A percentile compares a stretch with the other conserved stretches of the same genome.
Evolutionary conservation across 2,113 vertebrate genomes (phyloP).

Genomic region (Leucopsar rothschildi): DNA sequence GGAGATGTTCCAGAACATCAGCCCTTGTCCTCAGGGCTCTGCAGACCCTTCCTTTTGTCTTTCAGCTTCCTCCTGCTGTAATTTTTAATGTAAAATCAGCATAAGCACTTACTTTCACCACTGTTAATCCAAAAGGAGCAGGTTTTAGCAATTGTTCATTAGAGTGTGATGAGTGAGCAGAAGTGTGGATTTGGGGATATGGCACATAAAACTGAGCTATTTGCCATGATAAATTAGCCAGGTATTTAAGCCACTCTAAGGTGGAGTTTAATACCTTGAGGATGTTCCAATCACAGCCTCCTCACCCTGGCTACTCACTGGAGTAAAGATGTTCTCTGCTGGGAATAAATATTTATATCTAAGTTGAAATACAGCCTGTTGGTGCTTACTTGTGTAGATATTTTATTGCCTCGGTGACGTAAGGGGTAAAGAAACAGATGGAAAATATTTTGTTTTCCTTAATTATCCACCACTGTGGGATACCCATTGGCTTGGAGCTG

Average conservation of each 20-base stretch:
- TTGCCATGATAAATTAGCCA: not conserved
- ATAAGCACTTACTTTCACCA: not conserved
- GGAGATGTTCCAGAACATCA: not conserved
- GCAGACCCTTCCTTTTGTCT: not conserved
- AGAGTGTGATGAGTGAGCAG: not conserved
- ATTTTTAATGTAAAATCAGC: not conserved
- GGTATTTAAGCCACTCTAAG: not conserved
- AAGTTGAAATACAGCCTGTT: not conserved
- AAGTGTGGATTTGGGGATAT: not conserved
- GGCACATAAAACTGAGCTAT: not conserved
- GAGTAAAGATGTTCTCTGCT: not conserved
- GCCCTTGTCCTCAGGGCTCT: not conserved
- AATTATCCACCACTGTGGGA: conserved; percentile 12
- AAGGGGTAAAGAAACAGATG: conserved; percentile 9
- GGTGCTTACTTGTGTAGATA: conserved; percentile 2
- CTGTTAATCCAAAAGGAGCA: not conserved
- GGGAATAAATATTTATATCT: not conserved
- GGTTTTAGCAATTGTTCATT: not conserved
- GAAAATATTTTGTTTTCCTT: conserved; percentile 43
- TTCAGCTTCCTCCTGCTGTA: not conserved
- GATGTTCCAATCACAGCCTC: not conserved
- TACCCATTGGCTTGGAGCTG: not conserved
- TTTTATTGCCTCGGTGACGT: conserved; percentile 18
- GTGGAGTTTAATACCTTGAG: not conserved
- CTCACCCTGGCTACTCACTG: not conserved